Percentiles rank a stretch among this genome's conserved stretches.
Conservation (phyloP, 2,888 invertebrate species). For the Deilephila porcellus region DNA sequence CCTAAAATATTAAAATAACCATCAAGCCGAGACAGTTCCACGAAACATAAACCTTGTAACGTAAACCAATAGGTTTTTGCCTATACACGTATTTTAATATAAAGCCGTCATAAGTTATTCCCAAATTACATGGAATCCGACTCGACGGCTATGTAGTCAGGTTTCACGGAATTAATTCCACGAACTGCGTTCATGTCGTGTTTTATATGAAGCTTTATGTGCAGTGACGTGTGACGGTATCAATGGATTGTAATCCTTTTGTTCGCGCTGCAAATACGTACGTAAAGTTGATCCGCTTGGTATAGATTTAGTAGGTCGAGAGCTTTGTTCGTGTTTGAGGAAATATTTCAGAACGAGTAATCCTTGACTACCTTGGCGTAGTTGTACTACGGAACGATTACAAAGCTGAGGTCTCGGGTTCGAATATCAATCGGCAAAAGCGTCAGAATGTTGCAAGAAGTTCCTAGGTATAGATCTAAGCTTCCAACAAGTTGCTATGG, state of each 20-base stretch:
- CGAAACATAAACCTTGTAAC: not conserved
- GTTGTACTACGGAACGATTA: too few relatives aligned
- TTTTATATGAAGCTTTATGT: slow-evolving; percentile 1
- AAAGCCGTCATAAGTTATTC: not conserved
- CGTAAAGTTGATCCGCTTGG: slow-evolving; percentile 55
- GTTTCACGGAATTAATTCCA: slow-evolving; percentile 7
- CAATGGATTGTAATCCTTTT: slow-evolving; percentile 19
- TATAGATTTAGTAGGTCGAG: slow-evolving; percentile 26
- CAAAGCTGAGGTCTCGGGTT: too few relatives aligned
- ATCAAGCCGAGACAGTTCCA: not conserved
- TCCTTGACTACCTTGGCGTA: too few relatives aligned
- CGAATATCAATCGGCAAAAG: too few relatives aligned
- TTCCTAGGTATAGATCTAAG: too few relatives aligned
- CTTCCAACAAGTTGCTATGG: too few relatives aligned
- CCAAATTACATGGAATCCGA: slow-evolving; percentile 14
- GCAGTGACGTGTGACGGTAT: not conserved
- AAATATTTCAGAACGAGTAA: not conserved
- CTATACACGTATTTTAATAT: not conserved
- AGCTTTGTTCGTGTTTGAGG: not conserved
- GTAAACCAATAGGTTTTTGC: slow-evolving; percentile 6
- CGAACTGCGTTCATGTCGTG: not conserved
- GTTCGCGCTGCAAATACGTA: slow-evolving; percentile 49
- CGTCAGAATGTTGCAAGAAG: too few relatives aligned
- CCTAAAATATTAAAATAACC: not conserved
- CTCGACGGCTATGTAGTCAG: not conserved